Base-by-base conservation (phyloP, 2,797 vertebrate genomes). In the Luscinia luscinia region DNA sequence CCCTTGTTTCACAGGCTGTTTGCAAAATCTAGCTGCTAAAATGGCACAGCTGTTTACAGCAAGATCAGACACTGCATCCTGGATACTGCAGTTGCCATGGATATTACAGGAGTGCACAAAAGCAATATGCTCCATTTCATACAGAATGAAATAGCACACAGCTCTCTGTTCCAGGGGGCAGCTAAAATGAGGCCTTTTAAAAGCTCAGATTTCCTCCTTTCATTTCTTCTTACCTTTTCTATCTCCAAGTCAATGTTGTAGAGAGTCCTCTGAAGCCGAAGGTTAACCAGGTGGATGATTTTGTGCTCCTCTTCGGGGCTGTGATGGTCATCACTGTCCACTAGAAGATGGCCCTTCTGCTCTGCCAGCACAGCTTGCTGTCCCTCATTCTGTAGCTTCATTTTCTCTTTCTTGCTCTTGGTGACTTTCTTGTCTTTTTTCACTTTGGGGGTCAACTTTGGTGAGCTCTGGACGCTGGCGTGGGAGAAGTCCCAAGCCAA, bases 401-500 rank as follows among this genome's bases (percentile, higher is more conserved):
- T 97, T 93, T 97, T 98, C 78, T 97, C 98, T 94, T 97, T 98
- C 97, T 98, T 98, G 96, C 87, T 90, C 91, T 96, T 98, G 95
- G 93, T 85, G 90, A 95, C 90, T 97, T 97, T 98, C 97, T 98
- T 97, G 86, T 97, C 97, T 92, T 97, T 97, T 97, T 98, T 98
- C 95, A 98, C 96, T 94, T 98, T 98, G 87, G 98, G 98, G 81
- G 97, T 98, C 93, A 98, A 97, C 88, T 98, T 98, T 58, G 99
- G 99, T 68, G 99, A 98, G 95, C 98, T 98, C 97, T 99, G 98
- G 97, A 98, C 96, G 72, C 98, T 99, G 97, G 98, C 98, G 12
- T 98, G 98, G 40, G 98, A 98, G 80, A 98, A 98, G 92, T 99
- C 99, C 99, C 99, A 99, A 49, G 98, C 99, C 97, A 99, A 97